Base-by-base conservation (phyloP, 2,113 vertebrate genomes). In the Anseranas semipalmata region DNA sequence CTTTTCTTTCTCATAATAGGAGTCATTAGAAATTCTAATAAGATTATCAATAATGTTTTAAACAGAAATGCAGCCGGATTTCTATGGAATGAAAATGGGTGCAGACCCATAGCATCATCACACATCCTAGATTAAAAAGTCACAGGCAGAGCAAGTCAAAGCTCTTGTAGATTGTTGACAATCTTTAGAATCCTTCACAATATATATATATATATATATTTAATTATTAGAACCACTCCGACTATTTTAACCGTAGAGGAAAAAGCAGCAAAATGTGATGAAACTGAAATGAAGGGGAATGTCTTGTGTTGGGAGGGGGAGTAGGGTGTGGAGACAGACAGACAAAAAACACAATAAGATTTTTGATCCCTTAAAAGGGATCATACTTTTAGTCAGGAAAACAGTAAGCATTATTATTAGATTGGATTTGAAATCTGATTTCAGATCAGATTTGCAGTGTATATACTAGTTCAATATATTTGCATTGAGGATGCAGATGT, bases 401-500 rank as follows among this genome's bases (percentile, higher is more conserved):
- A 72, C 66, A 53, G 59, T n/a, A 85, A 86, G 60, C 15, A 41
- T 28, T 50, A 32, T 77, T 87, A 74, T 78, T 89, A 79, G 77
- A 50, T 83, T 0, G 2, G 53, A 84, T 97, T 94, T 94, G 77
- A 66, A 79, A 68, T 91, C 30, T 86, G 39, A 16, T 84, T 50
- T 81, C 46, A 22, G 70, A 56, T 88, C 56, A 79, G 56, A 59
- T 85, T 94, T 94, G 78, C 25, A 58, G 28, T 60, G 10, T 72
- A 12, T 21, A 4, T 56, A 35, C 53, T 87, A 56, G 68, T 89
- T 96, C 62, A 82, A 18, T 87, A 92, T 83, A 55, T 90, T 95
- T 78, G 72, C 81, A 50, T 52, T 92, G 94, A 91, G 94, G 79
- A 98, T 94, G 81, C 87, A 94, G 93, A 87, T 90, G 60, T 83